phyloP scores from a whole-genome alignment of 2,888 invertebrate genomes.

The Drosophila robusta region DNA sequence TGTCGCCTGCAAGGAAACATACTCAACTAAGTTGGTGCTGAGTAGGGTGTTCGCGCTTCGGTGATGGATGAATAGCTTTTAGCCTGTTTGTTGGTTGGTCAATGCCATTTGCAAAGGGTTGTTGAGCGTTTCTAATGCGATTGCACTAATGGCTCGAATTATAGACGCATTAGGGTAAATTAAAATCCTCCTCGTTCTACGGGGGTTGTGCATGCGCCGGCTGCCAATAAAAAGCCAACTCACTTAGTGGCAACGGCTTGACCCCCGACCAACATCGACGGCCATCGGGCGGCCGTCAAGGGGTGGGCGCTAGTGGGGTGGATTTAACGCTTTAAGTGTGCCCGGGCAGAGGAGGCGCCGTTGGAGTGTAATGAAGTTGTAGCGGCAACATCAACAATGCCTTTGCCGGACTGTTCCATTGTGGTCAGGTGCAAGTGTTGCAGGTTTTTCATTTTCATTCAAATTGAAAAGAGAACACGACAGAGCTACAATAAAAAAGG shows the following conservation, averaged over 20 bases:
- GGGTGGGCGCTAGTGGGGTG: slow-evolving; percentile 42
- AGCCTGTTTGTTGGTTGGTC: slow-evolving; percentile 38
- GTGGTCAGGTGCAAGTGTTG: slow-evolving; percentile 73
- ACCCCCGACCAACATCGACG: slow-evolving; percentile 29
- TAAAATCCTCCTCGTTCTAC: slow-evolving; percentile 81
- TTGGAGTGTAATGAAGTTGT: slow-evolving; percentile 66
- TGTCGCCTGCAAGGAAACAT: too few species aligned
- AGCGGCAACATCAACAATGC: slow-evolving; percentile 62
- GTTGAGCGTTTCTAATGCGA: slow-evolving; percentile 81
- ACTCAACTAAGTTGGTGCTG: too few species aligned
- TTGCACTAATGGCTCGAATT: slow-evolving; percentile 85
- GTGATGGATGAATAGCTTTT: background rate
- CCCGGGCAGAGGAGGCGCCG: background rate
- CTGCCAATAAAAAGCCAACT: slow-evolving; percentile 66
- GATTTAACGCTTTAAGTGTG: slow-evolving; percentile 34
- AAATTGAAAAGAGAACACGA: slow-evolving; percentile 41
- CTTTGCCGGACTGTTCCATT: slow-evolving; percentile 46
- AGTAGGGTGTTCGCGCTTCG: slow-evolving; percentile 1
- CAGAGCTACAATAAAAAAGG: slow-evolving; percentile 19
- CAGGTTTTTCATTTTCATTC: slow-evolving; percentile 41
- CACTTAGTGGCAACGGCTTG: slow-evolving; percentile 58
- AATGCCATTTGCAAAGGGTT: slow-evolving; percentile 57
- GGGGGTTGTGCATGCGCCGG: slow-evolving; percentile 39
- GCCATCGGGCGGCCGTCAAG: background rate
- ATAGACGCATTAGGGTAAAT: slow-evolving; percentile 85